These are phyloP conservation scores for Halocynthia roretzi DNA, from an alignment of 23 tunicate genomes.

Conservation along the genomic window DNA sequence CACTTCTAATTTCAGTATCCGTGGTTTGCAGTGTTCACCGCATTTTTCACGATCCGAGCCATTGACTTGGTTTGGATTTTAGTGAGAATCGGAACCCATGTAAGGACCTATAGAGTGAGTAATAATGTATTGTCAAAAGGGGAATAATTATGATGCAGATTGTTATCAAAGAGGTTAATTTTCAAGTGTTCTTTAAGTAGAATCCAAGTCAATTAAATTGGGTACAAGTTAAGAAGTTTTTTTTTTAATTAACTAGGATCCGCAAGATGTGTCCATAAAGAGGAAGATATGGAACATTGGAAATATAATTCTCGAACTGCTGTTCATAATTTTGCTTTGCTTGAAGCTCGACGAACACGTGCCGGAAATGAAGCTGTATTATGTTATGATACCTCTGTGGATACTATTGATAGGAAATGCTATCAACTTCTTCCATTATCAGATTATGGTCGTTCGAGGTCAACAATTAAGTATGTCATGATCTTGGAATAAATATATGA, in stretches of 20 bases:
- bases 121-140: no score
- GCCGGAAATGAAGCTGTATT: conserved; percentile 18
- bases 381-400: conserved; percentile 46
- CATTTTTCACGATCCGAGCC: no score
- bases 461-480: not conserved
- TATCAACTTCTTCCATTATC: conserved; percentile 36
- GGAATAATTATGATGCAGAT: no score
- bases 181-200: no score
- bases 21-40: no score
- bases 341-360: conserved; percentile 14
- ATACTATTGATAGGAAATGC: conserved; percentile 25
- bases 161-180: no score
- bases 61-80: no score
- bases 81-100: no score
- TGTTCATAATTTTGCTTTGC: conserved; percentile 30
- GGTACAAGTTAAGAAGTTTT: not conserved
- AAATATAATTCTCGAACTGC: not conserved
- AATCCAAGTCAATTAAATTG: no score
- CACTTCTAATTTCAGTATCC: no score
- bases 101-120: no score
- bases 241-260: conserved; percentile 3
- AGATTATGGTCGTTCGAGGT: conserved; percentile 10
- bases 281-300: conserved; percentile 5
- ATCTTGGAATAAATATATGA: no score
- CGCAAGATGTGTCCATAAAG: conserved; percentile 7